Evolutionary conservation across 2,113 vertebrate genomes (phyloP).

Genomic region (Corydoras sp.): DNA sequence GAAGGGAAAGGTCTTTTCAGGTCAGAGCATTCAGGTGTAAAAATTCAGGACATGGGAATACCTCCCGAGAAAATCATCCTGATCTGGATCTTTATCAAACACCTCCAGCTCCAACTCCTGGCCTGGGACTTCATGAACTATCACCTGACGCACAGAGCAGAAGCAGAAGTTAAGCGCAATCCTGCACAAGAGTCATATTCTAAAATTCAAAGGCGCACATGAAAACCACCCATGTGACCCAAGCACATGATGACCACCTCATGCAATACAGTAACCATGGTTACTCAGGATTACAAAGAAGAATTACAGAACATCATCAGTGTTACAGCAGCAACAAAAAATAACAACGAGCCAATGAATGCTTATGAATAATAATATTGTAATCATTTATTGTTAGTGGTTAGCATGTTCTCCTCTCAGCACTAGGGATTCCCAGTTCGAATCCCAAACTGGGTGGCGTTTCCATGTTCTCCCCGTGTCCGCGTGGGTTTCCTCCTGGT

Average conservation of each 20-base stretch:
- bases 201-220: background rate
- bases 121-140: constrained; percentile 90
- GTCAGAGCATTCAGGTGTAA: background rate
- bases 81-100: constrained; percentile 92
- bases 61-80: constrained; percentile 94
- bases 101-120: constrained; percentile 91
- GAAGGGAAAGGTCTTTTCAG: constrained; percentile 5
- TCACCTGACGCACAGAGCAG: constrained; percentile 69
- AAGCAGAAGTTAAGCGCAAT: background rate
- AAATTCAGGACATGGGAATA: constrained; percentile 48
- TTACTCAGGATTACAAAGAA: background rate
- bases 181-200: background rate
- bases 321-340: background rate
- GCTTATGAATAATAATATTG: no score
- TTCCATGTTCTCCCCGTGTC: no score
- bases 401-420: no score
- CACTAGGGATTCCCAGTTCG: no score
- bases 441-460: no score
- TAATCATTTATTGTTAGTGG: no score
- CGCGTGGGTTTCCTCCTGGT: no score
- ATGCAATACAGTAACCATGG: background rate
- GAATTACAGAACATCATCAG: background rate
- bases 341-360: no score
- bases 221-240: constrained; percentile 16
- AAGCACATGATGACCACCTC: constrained; percentile 37